A percentile compares a stretch with the other conserved stretches of the same genome.
These are phyloP conservation scores for Vicugna pacos DNA, from an alignment of 2,113 vertebrate genomes.

Conservation along the genomic window DNA sequence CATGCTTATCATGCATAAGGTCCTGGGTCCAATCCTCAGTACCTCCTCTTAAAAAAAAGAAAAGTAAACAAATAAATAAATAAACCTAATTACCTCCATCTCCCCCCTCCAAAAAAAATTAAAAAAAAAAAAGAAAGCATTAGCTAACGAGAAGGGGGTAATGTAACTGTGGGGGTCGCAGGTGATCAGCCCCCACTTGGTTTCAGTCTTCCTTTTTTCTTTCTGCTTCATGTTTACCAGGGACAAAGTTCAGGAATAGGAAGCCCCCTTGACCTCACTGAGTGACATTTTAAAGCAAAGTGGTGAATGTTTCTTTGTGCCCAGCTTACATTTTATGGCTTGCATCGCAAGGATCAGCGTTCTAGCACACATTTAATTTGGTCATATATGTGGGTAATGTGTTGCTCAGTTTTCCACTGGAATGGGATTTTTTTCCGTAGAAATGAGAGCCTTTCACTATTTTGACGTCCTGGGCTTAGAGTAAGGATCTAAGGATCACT, in stretches of 20 bases:
- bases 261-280: not conserved
- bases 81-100: too few species aligned
- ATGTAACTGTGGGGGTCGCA: rapidly evolving
- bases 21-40: too few species aligned
- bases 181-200: not conserved
- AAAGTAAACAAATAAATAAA: too few species aligned
- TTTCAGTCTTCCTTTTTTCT: not conserved
- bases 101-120: too few species aligned
- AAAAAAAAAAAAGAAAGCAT: not conserved
- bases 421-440: not conserved
- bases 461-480: not conserved
- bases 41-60: too few species aligned
- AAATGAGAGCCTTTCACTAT: not conserved
- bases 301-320: not conserved
- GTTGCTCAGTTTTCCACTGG: not conserved
- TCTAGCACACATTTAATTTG: not conserved
- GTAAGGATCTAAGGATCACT: not conserved
- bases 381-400: not conserved
- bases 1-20: too few species aligned
- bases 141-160: not conserved
- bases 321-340: not conserved
- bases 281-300: not conserved
- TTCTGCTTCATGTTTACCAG: not conserved
- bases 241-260: not conserved
- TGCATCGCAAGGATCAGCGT: not conserved